Evolutionary conservation across 2,797 vertebrate genomes (phyloP).

Genomic region (Myotis myotis): DNA sequence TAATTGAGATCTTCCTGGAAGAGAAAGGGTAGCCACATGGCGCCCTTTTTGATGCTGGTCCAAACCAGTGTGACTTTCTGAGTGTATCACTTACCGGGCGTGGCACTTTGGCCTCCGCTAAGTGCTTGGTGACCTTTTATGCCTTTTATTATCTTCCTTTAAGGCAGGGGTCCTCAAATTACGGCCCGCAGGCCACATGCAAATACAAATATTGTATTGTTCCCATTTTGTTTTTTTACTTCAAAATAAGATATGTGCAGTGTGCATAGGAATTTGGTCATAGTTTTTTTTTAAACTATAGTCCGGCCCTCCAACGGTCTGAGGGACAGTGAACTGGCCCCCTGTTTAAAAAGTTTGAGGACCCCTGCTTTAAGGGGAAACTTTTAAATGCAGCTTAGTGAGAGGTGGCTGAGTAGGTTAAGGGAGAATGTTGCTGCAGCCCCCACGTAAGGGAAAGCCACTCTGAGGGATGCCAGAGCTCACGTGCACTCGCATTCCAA

Average conservation of each 20-base stretch:
- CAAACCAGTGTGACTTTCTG: background rate
- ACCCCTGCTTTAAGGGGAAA: background rate
- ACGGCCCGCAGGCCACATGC: no score
- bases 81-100: background rate
- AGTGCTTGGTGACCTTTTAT: background rate
- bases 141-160: background rate
- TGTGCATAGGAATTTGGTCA: no score
- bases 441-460: background rate
- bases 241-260: no score
- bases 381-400: background rate
- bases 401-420: background rate
- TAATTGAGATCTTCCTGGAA: background rate
- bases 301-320: no score
- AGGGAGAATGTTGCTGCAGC: background rate
- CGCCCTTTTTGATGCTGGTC: background rate
- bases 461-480: slow-evolving; percentile 50
- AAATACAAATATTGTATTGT: no score
- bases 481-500: slow-evolving; percentile 10
- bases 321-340: no score
- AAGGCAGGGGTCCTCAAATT: no score
- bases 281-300: no score
- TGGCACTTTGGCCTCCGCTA: background rate
- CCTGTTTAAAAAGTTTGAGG: no score
- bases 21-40: background rate
- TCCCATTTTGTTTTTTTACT: no score